Evolutionary conservation across 2,888 invertebrate species (phyloP), one percentile per base, ranked within the genome.

Genomic region (Leptopilina syphax): DNA sequence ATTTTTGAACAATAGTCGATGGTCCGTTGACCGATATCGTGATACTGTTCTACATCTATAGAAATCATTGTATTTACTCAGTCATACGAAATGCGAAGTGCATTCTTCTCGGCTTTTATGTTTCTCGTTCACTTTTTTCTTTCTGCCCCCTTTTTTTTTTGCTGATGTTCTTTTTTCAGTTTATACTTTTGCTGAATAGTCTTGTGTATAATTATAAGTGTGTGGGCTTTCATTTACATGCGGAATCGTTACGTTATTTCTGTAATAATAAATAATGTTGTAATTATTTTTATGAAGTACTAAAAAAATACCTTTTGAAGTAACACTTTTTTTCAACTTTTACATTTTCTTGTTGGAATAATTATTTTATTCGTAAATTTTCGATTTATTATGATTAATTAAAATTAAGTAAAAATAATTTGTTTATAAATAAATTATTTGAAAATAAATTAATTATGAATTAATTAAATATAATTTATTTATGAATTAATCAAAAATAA

Each of bases 11-110:
- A 57, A 73, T 73, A 57, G 34, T 73, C 27, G 57, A 73, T 73
- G 54, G 73, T 73, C 73, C 57, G 73, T 57, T 57, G 57, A 54
- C 57, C 73, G 57, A 73, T 73, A 57, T 73, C 27, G 54, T 54
- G 34, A 73, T 57, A 73, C 57, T 34, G 34, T 27, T 73, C 27
- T 73, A 63, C 63, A 63, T 63, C n/a, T 73, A 57, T 54, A 57
- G 73, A 73, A 73, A 54, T 73, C 34, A 57, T 54, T 34, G 73
- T n/a, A 34, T 73, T 34, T 73, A 34, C 34, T 73, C 57, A 34
- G 34, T 73, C 34, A 57, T 70, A 70, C 13, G 57, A 73, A 44
- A 57, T 57, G 34, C 57, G 10, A 44, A 54, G 54, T 50, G 50
- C 10, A 24, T 70, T 54, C 70, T 73, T 34, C 34, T 41, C 34